Evolutionary conservation across 2,113 vertebrate species (phyloP), one percentile per base, ranked within the genome.

Genomic region (Alligator mississippiensis): DNA sequence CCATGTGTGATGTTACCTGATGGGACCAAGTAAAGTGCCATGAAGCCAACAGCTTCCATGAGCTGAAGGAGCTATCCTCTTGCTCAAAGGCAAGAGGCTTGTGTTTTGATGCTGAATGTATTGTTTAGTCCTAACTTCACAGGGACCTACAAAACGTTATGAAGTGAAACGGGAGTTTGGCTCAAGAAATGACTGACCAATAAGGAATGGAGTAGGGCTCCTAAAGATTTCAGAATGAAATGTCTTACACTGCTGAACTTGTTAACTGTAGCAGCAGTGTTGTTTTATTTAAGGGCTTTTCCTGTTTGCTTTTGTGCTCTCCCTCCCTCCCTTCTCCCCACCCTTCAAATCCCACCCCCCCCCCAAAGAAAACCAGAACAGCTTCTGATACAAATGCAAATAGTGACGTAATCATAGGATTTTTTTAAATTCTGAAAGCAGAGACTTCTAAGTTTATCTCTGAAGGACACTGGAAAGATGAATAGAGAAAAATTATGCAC

Each of bases 391-490:
- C 4, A 81, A 95, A 95, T 96, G 96, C 96, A 97, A 96, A 94
- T 75, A 90, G 78, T 93, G 95, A 95, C 3, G 78, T 83, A 95
- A 93, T 90, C 94, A 76, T 34, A 77, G 91, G 87, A 92, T 61
- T 90, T 94, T 97, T 96, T 96, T 92, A 92, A 92, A 94, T 92
- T 90, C 95, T 87, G 88, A 95, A 95, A 96, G 93, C 96, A 90
- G 94, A 95, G 93, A 90, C 95, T 95, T 96, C 93, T 95, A 91
- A 97, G 96, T 96, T 97, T 97, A 96, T 97, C 96, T 97, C 96
- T 93, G 95, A 97, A 97, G 94, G 96, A 95, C 96, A 96, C 90
- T 94, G 88, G 93, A 94, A 96, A 97, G 96, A 97, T 95, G 95
- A 97, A 95, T 95, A 97, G 96, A 90, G 92, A 95, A 95, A 97